Evolutionary conservation across 2,797 vertebrate species (phyloP).

Genomic region (Eremophila alpestris): DNA sequence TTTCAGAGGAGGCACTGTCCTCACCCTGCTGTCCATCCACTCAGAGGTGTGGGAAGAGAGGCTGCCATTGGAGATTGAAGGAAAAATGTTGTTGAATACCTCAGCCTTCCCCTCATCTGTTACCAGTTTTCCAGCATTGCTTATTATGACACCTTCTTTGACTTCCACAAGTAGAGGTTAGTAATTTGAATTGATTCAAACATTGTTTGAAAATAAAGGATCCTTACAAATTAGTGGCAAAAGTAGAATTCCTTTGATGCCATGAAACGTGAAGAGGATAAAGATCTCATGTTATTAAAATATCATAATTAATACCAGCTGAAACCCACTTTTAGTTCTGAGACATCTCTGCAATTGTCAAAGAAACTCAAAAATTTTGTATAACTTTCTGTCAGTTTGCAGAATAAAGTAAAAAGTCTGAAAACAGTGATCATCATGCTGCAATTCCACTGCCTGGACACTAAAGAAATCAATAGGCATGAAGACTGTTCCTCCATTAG

Average conservation of each 20-base stretch:
- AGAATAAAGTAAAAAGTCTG: background rate
- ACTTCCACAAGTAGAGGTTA: background rate
- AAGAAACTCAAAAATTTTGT: background rate
- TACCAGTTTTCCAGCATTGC: background rate
- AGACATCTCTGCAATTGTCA: background rate
- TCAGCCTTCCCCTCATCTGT: background rate
- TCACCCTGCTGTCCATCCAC: background rate
- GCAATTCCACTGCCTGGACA: constrained; percentile 16
- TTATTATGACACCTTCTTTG: background rate
- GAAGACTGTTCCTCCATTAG: constrained; percentile 1
- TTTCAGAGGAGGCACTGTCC: background rate
- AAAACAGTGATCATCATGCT: background rate
- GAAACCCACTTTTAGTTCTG: background rate
- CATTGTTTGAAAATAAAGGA: background rate
- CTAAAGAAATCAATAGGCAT: constrained; percentile 34
- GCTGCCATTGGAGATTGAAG: background rate
- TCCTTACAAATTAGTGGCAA: background rate
- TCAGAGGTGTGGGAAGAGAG: background rate
- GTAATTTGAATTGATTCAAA: background rate
- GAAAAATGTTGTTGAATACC: background rate
- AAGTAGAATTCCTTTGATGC: background rate
- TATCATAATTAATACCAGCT: background rate
- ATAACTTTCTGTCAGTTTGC: background rate
- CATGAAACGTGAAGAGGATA: background rate
- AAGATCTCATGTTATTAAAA: background rate